These are phyloP conservation scores for Spicauda simplicius DNA, from an alignment of 2,888 invertebrate genomes.

Conservation along the genomic window DNA sequence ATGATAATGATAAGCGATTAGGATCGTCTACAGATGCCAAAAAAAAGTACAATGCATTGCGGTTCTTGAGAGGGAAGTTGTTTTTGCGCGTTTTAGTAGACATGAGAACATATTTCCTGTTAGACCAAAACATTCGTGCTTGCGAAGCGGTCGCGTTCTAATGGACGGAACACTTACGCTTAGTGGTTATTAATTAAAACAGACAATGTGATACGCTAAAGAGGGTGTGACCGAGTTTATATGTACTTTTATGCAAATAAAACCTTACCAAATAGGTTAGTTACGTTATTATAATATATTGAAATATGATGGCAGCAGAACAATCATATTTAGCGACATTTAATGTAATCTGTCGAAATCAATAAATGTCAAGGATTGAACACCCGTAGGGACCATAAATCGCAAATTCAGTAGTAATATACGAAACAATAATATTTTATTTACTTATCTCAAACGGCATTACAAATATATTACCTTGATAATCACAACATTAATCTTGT, in stretches of 20 bases:
- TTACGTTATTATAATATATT: background rate
- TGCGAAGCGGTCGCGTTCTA: background rate
- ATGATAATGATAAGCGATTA: too few relatives aligned
- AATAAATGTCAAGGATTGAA: constrained; percentile 21
- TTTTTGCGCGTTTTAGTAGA: background rate
- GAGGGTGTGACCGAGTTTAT: background rate
- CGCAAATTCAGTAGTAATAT: constrained; percentile 6
- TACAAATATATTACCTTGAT: background rate
- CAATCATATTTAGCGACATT: constrained; percentile 5
- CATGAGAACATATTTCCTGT: background rate
- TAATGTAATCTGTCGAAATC: constrained; percentile 3
- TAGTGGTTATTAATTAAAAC: constrained; percentile 7
- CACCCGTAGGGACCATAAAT: background rate
- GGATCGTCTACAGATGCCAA: too few relatives aligned
- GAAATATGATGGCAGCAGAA: background rate
- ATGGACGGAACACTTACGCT: constrained; percentile 4
- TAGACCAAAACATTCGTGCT: background rate
- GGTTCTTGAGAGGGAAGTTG: too few relatives aligned
- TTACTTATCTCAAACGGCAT: background rate
- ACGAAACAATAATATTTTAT: background rate
- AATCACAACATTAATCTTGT: background rate
- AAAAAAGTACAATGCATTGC: too few relatives aligned
- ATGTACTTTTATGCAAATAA: background rate
- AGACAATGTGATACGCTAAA: constrained; percentile 1
- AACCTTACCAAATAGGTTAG: background rate